Evolutionary conservation across 37 sponge, comb jelly and placozoan species (phyloP).

Genomic region (Agelas oroides): DNA sequence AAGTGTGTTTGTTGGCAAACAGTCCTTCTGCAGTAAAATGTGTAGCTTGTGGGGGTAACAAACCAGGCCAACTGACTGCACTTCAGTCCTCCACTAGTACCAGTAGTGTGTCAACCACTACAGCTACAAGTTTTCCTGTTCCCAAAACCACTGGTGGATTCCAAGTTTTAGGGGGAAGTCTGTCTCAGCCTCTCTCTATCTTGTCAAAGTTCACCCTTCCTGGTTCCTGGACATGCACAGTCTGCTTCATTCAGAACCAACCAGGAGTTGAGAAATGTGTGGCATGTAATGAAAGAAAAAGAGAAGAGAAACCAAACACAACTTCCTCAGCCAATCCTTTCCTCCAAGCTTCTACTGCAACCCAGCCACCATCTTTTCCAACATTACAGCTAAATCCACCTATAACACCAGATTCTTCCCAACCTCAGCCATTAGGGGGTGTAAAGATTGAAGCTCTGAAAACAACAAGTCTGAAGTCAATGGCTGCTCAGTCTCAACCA

Average conservation of each 20-base stretch:
- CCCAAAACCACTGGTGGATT: no score
- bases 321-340: neutral
- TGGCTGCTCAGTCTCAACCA: no score
- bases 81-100: no score
- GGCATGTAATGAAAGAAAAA: slow-evolving; percentile 8
- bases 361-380: neutral
- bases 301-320: no score
- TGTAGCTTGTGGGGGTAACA: slow-evolving; percentile 17
- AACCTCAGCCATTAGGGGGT: neutral
- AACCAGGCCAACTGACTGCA: no score
- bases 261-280: slow-evolving; percentile 19
- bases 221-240: slow-evolving; percentile 51
- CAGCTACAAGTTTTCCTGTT: no score
- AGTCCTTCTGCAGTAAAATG: slow-evolving; percentile 15
- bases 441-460: neutral
- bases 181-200: neutral
- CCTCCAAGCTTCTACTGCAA: neutral
- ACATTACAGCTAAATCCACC: neutral
- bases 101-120: no score
- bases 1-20: slow-evolving; percentile 31
- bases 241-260: slow-evolving; percentile 43
- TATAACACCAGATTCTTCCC: neutral
- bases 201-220: neutral
- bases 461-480: no score
- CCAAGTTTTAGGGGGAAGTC: no score